Evolutionary conservation across 1,140 invertebrate species (phyloP), one percentile per base, ranked within the genome.

Genomic region (Sinella curviseta): DNA sequence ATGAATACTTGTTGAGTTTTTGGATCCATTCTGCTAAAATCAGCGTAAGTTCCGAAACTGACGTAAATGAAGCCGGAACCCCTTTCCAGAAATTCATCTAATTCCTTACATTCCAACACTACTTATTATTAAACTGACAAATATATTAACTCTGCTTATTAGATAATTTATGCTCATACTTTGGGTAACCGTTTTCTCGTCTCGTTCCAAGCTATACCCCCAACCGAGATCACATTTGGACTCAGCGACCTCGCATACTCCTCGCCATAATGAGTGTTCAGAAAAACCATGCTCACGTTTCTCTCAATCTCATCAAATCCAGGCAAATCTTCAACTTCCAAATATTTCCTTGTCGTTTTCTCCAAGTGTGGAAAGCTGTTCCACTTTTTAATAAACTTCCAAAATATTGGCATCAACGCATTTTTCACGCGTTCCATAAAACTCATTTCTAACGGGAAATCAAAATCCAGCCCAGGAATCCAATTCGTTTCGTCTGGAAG

Each of bases 31-130:
- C 14, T 39, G 14, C 24, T 24, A 8, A 75, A 48, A 26, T 75
- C 74, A n/a, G 39, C 74, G 24, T 26, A 36, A 28, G 74, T 88
- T 26, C 90, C 90, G 74, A 90, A 83, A 77, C 87, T 88, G 79
- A 91, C 88, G 77, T 88, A 88, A 73, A 91, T 85, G 2, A 87
- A 87, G 16, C 89, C 89, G 55, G 90, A 80, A 1, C 89, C 86
- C 26, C 87, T 85, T 80, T 90, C 88, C 79, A 90, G 77, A 67
- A 87, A 83, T 2, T 83, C 77, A 83, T 88, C 85, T 14, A 90
- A 77, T 79, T 90, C 87, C 87, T 89, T 84, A 3, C n/a, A 17
- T 2, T 39, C 2, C 8, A n/a, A 14, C 3, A 8, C 17, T 31
- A 31, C 12, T 12, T 28, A 74, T 34, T 28, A n/a, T n/a, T n/a